Evolutionary conservation across 2,113 vertebrate species (phyloP).

Genomic region (Zootoca vivipara): DNA sequence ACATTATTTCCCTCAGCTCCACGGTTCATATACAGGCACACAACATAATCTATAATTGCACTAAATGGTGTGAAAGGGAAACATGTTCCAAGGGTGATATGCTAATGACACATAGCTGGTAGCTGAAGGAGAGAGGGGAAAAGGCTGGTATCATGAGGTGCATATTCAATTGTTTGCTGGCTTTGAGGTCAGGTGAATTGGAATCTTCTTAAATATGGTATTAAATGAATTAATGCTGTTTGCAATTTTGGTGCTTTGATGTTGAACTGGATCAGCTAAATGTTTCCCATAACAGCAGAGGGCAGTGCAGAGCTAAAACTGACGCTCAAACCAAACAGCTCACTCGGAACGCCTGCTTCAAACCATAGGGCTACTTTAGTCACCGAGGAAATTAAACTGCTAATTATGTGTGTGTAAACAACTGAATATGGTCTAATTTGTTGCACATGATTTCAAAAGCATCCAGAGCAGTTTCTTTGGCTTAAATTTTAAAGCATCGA

Average conservation of each 20-base stretch:
- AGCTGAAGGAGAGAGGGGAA: background rate
- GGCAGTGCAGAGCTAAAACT: constrained; percentile 79
- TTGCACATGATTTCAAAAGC: constrained; percentile 46
- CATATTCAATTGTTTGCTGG: constrained; percentile 33
- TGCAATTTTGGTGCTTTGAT: background rate
- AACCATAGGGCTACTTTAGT: constrained; percentile 76
- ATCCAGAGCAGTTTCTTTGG: constrained; percentile 42
- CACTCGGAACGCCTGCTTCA: constrained; percentile 66
- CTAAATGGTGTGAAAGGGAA: constrained; percentile 49
- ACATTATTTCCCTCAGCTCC: constrained; percentile 45
- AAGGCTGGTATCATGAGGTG: background rate
- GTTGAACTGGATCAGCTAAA: background rate
- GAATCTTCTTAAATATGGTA: constrained; percentile 9
- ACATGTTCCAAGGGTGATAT: constrained; percentile 55
- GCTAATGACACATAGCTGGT: constrained; percentile 44
- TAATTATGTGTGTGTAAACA: constrained; percentile 77
- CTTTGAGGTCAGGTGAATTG: constrained; percentile 12
- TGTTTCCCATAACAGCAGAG: constrained; percentile 69
- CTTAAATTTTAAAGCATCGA: constrained; percentile 58
- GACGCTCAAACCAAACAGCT: constrained; percentile 20
- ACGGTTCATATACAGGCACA: constrained; percentile 10
- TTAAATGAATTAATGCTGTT: constrained; percentile 3
- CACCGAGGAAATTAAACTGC: constrained; percentile 81
- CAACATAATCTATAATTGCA: constrained; percentile 49
- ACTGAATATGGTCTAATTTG: constrained; percentile 53